These are phyloP conservation scores for Pangasius larnaudii DNA, from an alignment of 2,797 vertebrate species.

Conservation along the genomic window DNA sequence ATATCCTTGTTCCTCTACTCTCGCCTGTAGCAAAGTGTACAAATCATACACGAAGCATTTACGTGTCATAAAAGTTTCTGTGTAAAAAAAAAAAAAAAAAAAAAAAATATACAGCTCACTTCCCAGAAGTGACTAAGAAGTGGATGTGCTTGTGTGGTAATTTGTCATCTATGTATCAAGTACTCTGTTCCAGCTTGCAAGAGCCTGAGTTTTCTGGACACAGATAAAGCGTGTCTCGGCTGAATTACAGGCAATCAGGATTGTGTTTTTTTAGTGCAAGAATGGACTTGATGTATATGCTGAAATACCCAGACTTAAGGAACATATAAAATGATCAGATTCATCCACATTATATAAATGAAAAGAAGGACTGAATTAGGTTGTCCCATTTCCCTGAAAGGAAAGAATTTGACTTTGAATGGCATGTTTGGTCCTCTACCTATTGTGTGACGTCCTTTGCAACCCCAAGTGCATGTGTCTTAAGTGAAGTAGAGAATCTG, in stretches of 20 bases:
- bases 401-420: not conserved
- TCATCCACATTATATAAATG: not conserved
- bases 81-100: constrained; percentile 63
- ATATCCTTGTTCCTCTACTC: constrained; percentile 85
- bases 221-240: not conserved
- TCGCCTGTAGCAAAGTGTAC: constrained; percentile 43
- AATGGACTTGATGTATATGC: not conserved
- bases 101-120: constrained; percentile 63
- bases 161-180: constrained; percentile 41
- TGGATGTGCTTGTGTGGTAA: constrained; percentile 40
- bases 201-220: constrained; percentile 26
- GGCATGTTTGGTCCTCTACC: not conserved
- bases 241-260: not conserved
- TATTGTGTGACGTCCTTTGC: not conserved
- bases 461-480: not conserved
- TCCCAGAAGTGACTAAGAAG: constrained; percentile 42
- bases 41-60: constrained; percentile 60
- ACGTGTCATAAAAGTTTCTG: constrained; percentile 70
- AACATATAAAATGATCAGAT: not conserved
- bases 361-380: not conserved
- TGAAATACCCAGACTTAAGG: not conserved
- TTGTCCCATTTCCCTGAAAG: not conserved
- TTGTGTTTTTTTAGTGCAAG: not conserved
- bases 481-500: not conserved
- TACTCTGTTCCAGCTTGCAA: constrained; percentile 33